Percentiles rank a stretch among this genome's conserved stretches.
phyloP scores from a whole-genome alignment of 1,140 invertebrate genomes.

The Drosophila ironensis region DNA sequence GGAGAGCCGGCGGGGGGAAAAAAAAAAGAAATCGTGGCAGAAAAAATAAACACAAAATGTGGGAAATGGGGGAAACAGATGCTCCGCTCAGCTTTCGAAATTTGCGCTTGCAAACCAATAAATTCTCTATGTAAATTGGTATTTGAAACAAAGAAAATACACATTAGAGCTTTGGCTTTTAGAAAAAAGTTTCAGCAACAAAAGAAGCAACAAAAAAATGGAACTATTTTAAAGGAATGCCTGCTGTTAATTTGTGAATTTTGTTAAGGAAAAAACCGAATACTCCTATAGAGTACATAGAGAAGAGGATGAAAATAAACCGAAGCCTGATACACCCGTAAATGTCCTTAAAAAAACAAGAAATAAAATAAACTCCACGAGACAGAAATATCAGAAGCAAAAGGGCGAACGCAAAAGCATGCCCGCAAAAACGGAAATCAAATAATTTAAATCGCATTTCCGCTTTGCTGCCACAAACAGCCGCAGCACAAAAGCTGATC shows the following conservation, averaged over 20 bases:
- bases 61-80: background rate
- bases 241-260: too few relatives aligned
- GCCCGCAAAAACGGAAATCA: constrained; percentile 65
- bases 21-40: background rate
- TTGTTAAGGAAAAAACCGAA: too few relatives aligned
- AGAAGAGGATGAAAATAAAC: too few relatives aligned
- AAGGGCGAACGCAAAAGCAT: constrained; percentile 18
- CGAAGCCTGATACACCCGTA: background rate
- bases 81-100: background rate
- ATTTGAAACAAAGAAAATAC: background rate
- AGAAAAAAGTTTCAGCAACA: too few relatives aligned
- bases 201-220: too few relatives aligned
- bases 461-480: constrained; percentile 66
- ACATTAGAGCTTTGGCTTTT: too few relatives aligned
- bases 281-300: too few relatives aligned
- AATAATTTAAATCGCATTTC: constrained; percentile 81
- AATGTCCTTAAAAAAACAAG: background rate
- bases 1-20: constrained; percentile 39
- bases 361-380: background rate
- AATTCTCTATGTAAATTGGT: too few relatives aligned
- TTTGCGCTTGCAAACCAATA: too few relatives aligned
- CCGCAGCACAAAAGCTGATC: constrained; percentile 46
- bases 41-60: background rate
- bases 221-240: too few relatives aligned
- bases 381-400: background rate